Evolutionary conservation across 1,140 invertebrate species (phyloP).

Genomic region (Drosophila obscura): DNA sequence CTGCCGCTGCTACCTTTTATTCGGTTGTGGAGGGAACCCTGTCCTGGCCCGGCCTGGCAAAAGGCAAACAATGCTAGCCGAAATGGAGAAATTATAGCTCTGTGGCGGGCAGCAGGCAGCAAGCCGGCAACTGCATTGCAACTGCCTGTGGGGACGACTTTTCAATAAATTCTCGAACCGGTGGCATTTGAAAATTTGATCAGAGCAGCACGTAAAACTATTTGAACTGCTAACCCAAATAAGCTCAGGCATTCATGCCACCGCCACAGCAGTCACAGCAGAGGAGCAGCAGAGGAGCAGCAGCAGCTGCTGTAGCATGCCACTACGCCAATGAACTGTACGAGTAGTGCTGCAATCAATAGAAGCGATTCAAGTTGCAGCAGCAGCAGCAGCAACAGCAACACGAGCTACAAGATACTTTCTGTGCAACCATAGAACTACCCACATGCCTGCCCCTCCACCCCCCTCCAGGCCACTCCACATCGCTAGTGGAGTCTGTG

Average conservation of each 20-base stretch:
- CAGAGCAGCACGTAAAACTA: slow-evolving; percentile 75
- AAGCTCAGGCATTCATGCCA: slow-evolving; percentile 40
- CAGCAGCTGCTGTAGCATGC: slow-evolving; percentile 3
- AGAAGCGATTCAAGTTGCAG: slow-evolving; percentile 59
- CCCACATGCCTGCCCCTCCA: slow-evolving; percentile 53
- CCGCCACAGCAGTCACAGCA: neutral
- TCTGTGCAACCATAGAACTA: slow-evolving; percentile 67
- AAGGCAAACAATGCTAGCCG: slow-evolving; percentile 68
- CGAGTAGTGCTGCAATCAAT: slow-evolving; percentile 60
- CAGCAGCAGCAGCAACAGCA: slow-evolving; percentile 39
- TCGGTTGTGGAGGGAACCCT: too few relatives aligned
- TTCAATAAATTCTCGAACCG: slow-evolving; percentile 64
- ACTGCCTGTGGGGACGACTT: slow-evolving; percentile 39
- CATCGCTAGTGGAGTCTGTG: neutral
- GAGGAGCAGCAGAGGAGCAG: neutral
- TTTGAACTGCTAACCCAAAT: slow-evolving; percentile 81
- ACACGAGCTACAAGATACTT: slow-evolving; percentile 71
- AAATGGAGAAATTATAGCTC: slow-evolving; percentile 23
- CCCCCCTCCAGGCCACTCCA: too few relatives aligned
- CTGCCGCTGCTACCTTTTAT: slow-evolving; percentile 15
- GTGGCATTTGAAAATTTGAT: slow-evolving; percentile 73
- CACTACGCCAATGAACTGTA: slow-evolving; percentile 70
- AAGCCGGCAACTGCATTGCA: slow-evolving; percentile 12
- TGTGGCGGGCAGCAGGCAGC: slow-evolving; percentile 11
- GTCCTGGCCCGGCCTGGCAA: slow-evolving; percentile 30